Base-by-base conservation (phyloP, 2,113 vertebrate genomes). In the Crocuta crocuta region DNA sequence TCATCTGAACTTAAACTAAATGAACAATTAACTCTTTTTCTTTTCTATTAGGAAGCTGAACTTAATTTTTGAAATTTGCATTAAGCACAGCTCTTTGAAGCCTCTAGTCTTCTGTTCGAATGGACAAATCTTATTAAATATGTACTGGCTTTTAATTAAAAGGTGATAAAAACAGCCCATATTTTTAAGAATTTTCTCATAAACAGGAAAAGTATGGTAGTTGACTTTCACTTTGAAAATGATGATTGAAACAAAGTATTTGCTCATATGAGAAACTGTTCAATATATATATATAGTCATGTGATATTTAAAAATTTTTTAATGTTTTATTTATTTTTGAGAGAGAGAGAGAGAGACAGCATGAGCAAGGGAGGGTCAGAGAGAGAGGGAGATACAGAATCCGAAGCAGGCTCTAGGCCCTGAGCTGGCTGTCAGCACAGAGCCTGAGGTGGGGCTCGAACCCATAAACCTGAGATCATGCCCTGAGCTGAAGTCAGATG, bases 121-220 rank as follows among this genome's bases (percentile, higher is more conserved):
- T 95, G 89, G 97, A 92, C 96, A 98, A 98, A 98, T 98, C 65
- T 97, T 98, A 98, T 95, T 89, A 96, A 81, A 98, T 98, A 98
- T 95, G 83, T 97, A 97, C 98, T 97, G 93, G 95, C 98, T 98
- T 97, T 92, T 97, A 98, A 97, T 98, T 97, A 97, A 98, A 97
- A 95, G 55, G 96, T 89, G 91, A 98, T 88, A 95, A 98, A 98
- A 96, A 97, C 68, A 61, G 91, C 11, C 91, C 94, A 97, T 98
- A 95, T 97, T 96, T 94, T 98, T 97, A 71, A 88, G 82, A 94
- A 96, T 68, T 24, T 4, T 89, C 81, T 80, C 63, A 91, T 89
- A 84, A 91, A 48, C 50, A 48, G 43, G 19, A 76, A 95, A 97
- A 96, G 1, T 58, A 80, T 83, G 19, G 6, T 0, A 5, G 74